Percentiles rank a stretch among this genome's conserved stretches.
These are phyloP conservation scores for Oopsacas minuta DNA, from an alignment of 37 sponge, comb jelly and placozoan genomes.

Conservation along the genomic window DNA sequence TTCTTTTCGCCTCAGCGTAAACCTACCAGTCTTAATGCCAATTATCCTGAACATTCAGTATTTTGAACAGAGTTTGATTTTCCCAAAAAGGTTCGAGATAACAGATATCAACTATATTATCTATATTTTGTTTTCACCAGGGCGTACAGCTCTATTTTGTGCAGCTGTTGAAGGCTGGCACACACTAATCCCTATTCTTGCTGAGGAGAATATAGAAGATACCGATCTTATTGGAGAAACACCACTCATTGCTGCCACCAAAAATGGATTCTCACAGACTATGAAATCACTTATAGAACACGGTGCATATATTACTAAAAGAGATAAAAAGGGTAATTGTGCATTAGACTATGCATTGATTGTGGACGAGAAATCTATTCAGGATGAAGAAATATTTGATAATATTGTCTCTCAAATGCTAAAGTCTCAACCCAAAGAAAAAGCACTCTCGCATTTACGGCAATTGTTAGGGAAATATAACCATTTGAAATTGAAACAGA, in stretches of 20 bases:
- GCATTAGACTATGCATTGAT: background rate
- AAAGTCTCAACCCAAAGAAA: background rate
- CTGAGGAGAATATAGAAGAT: background rate
- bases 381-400: conserved; percentile 7
- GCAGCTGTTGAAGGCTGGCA: conserved; percentile 13
- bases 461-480: background rate
- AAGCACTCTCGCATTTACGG: background rate
- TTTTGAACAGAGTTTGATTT: too few relatives aligned
- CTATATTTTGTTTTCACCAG: background rate
- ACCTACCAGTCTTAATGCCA: too few relatives aligned
- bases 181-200: background rate
- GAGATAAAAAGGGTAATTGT: background rate
- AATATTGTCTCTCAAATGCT: background rate
- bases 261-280: conserved; percentile 10
- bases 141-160: background rate
- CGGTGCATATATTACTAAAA: background rate
- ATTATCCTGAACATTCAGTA: too few relatives aligned
- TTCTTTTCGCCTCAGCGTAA: too few relatives aligned
- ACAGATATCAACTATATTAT: too few relatives aligned
- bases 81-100: too few relatives aligned
- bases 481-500: background rate
- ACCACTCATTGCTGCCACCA: background rate
- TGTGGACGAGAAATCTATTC: background rate
- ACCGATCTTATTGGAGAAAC: background rate
- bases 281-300: background rate